Evolutionary conservation across 1,140 invertebrate genomes (phyloP).

Genomic region (Pogonus chalceus): DNA sequence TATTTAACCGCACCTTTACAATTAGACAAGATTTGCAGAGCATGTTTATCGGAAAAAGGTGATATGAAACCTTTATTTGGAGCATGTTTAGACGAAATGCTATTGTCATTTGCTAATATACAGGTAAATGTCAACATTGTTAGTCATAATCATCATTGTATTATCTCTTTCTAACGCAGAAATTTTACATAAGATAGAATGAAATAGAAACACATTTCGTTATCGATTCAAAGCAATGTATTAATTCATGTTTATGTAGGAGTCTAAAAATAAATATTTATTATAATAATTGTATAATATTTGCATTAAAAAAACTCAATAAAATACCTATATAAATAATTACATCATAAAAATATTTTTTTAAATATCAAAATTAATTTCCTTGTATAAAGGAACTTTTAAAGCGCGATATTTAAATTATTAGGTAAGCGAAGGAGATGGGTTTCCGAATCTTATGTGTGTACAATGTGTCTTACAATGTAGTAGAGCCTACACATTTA

Average conservation of each 20-base stretch:
- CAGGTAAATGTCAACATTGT: conserved; percentile 25
- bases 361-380: too few species aligned
- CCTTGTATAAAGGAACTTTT: neutral
- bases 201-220: neutral
- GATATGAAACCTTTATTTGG: conserved; percentile 38
- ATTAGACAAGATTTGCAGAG: conserved; percentile 35
- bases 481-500: conserved; percentile 39
- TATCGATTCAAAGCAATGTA: conserved; percentile 4
- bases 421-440: conserved; percentile 37
- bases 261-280: too few species aligned
- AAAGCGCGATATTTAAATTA: neutral
- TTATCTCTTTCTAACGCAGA: conserved; percentile 1
- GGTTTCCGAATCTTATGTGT: conserved; percentile 38
- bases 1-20: conserved; percentile 32
- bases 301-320: too few species aligned
- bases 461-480: conserved; percentile 39
- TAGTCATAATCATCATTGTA: neutral
- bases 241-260: too few species aligned
- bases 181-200: neutral
- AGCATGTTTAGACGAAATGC: conserved; percentile 38
- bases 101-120: conserved; percentile 32
- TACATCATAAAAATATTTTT: too few species aligned
- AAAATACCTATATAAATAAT: too few species aligned
- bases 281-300: too few species aligned
- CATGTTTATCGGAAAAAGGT: conserved; percentile 34